Evolutionary conservation across 2,888 invertebrate genomes (phyloP).

Genomic region (Asteroscopus sphinx): DNA sequence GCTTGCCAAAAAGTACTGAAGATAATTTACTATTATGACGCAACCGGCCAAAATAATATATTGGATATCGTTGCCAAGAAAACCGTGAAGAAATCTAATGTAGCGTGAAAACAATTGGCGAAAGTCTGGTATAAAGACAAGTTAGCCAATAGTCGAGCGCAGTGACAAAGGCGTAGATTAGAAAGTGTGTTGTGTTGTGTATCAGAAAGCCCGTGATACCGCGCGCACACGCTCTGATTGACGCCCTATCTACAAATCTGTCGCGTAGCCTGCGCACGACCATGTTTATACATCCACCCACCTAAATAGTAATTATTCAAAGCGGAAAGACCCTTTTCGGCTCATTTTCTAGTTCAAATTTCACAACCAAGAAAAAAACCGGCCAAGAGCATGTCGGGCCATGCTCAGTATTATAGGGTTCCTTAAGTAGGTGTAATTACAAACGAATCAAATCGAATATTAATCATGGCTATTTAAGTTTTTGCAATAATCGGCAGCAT

Average conservation of each 20-base stretch:
- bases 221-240: conserved; percentile 87
- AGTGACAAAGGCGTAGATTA: conserved; percentile 89
- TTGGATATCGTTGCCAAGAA: conserved; percentile 74
- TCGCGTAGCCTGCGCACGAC: conserved; percentile 67
- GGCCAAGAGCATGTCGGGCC: too few relatives aligned
- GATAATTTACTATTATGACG: conserved; percentile 66
- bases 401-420: too few relatives aligned
- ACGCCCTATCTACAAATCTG: conserved; percentile 87
- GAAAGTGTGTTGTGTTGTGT: conserved; percentile 87
- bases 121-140: conserved; percentile 84
- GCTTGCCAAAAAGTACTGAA: conserved; percentile 42
- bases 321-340: conserved; percentile 24
- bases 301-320: conserved; percentile 28
- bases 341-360: background rate
- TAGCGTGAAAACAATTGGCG: conserved; percentile 89
- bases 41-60: conserved; percentile 71
- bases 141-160: conserved; percentile 84
- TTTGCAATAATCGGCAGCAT: too few relatives aligned
- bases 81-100: conserved; percentile 82
- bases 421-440: too few relatives aligned
- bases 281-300: conserved; percentile 41
- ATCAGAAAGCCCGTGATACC: conserved; percentile 85
- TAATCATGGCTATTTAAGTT: too few relatives aligned
- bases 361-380: background rate
- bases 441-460: too few relatives aligned